A percentile compares a stretch with the other conserved stretches of the same genome.
phyloP scores from a whole-genome alignment of 2,113 vertebrate species.

The Strigops habroptila region DNA sequence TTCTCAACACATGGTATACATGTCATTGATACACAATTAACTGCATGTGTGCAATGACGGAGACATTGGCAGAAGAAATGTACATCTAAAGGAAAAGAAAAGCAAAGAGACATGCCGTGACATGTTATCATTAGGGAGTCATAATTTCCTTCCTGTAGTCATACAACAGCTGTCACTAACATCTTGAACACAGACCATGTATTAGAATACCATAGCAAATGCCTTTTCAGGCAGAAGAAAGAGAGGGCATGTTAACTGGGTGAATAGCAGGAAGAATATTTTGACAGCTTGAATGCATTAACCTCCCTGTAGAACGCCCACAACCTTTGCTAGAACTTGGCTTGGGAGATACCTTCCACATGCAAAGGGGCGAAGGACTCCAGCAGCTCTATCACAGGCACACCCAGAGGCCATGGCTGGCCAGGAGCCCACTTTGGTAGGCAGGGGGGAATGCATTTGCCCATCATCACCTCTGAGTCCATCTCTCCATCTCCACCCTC shows the following conservation, averaged over 20 bases:
- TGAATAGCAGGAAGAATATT: slow-evolving; percentile 64
- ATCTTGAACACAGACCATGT: slow-evolving; percentile 63
- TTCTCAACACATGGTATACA: not conserved
- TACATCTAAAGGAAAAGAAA: slow-evolving; percentile 60
- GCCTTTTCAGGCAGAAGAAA: slow-evolving; percentile 66
- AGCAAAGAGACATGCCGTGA: slow-evolving; percentile 57
- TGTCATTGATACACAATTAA: not conserved
- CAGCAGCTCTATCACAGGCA: not conserved
- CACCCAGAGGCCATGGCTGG: not conserved
- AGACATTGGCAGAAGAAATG: slow-evolving; percentile 21
- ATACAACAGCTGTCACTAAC: slow-evolving; percentile 74
- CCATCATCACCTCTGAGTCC: not conserved
- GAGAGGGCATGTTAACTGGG: slow-evolving; percentile 36
- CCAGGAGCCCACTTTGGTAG: rapidly evolving
- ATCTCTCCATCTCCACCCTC: not conserved
- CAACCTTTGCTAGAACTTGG: slow-evolving; percentile 37
- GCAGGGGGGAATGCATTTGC: rapidly evolving
- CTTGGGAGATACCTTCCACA: slow-evolving; percentile 45
- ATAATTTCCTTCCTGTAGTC: slow-evolving; percentile 70
- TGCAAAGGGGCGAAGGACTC: not conserved
- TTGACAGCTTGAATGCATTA: slow-evolving; percentile 63
- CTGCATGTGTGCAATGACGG: slow-evolving; percentile 28
- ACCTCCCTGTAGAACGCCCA: slow-evolving; percentile 36
- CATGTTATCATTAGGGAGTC: slow-evolving; percentile 79
- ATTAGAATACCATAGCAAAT: slow-evolving; percentile 67